Percentiles rank a stretch among this genome's conserved stretches.
These are phyloP conservation scores for Pimpla rufipes DNA, from an alignment of 2,888 invertebrate species.

Conservation along the genomic window DNA sequence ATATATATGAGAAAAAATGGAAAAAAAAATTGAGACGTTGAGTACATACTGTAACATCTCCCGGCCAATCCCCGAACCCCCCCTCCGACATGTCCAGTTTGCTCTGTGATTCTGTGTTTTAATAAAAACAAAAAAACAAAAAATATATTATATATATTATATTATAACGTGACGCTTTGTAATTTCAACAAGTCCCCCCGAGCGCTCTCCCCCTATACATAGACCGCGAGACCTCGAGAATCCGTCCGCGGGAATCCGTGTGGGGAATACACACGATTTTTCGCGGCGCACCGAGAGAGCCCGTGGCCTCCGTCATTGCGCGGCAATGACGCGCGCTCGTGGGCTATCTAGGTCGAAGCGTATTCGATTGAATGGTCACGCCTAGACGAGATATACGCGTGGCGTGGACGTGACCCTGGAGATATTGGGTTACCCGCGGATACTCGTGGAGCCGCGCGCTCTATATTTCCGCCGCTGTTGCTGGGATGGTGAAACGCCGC, in stretches of 20 bases:
- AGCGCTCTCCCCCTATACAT: conserved; percentile 3
- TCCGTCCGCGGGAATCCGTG: conserved; percentile 42
- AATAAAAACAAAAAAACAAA: conserved; percentile 76
- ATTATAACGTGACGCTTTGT: conserved; percentile 62
- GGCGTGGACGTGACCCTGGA: conserved; percentile 65
- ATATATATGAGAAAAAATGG: conserved; percentile 58
- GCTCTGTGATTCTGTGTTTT: conserved; percentile 85
- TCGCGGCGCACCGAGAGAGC: conserved; percentile 33
- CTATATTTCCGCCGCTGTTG: conserved; percentile 9
- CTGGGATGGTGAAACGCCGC: conserved; percentile 14
- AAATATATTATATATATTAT: conserved; percentile 67
- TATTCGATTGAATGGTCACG: conserved; percentile 70
- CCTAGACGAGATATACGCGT: conserved; percentile 61
- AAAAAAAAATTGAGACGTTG: conserved; percentile 57
- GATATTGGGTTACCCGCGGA: conserved; percentile 65
- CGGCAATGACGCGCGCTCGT: conserved; percentile 36
- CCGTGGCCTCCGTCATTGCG: conserved; percentile 17
- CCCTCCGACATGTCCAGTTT: conserved; percentile 83
- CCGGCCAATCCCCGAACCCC: conserved; percentile 64
- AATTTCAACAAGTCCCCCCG: conserved; percentile 51
- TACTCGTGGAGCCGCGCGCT: background rate
- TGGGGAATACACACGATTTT: conserved; percentile 12
- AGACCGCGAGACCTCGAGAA: conserved; percentile 17
- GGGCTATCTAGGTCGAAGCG: conserved; percentile 67
- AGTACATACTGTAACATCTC: conserved; percentile 77